Evolutionary conservation across 2,888 invertebrate genomes (phyloP).

Genomic region (Phlogophora meticulosa): DNA sequence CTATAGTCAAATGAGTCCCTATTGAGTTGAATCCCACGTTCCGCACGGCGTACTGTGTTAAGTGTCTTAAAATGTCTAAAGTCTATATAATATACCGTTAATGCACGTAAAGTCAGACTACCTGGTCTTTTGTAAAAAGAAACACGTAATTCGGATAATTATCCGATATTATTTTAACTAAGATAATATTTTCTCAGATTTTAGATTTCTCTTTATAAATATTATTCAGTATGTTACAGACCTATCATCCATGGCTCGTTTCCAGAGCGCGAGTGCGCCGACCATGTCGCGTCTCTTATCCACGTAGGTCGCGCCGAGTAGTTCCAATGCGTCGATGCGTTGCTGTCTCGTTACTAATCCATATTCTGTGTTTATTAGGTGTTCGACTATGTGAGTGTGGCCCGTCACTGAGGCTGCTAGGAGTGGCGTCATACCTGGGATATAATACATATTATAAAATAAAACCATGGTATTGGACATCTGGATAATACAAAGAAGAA

Average conservation of each 20-base stretch:
- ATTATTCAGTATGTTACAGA: constrained; percentile 75
- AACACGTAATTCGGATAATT: too few species aligned
- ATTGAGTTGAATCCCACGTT: too few species aligned
- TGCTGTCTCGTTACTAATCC: constrained; percentile 95
- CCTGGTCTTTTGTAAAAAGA: too few species aligned
- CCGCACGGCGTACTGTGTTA: too few species aligned
- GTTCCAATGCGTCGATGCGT: constrained; percentile 97
- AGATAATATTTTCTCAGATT: too few species aligned
- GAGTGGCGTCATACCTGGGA: constrained; percentile 97
- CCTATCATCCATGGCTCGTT: constrained; percentile 97
- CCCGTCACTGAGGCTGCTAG: constrained; percentile 98
- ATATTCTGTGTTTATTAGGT: constrained; percentile 94
- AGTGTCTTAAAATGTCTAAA: too few species aligned
- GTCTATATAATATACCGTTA: too few species aligned
- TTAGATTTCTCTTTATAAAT: background rate
- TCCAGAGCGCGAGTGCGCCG: constrained; percentile 97
- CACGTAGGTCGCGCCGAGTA: constrained; percentile 98
- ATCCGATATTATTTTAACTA: too few species aligned
- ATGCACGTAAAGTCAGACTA: too few species aligned
- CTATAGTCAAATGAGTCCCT: too few species aligned
- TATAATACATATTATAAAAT: background rate
- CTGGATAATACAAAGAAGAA: too few species aligned
- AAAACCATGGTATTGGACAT: too few species aligned
- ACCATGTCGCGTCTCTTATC: constrained; percentile 99
- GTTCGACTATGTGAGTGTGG: constrained; percentile 98